phyloP scores from a whole-genome alignment of 2,113 vertebrate genomes.

The pig (Sus scrofa) region T2T-Sscrofa CM000824.6:123625501-123626000 shows the following conservation, averaged over 20 bases:
- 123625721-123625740: not conserved
- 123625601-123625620: not conserved
- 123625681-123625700: not conserved
- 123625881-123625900: not conserved
- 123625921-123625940: constrained; percentile 47
- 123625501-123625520: not conserved
- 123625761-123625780: not conserved
- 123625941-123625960: constrained; percentile 16
- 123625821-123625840: constrained; percentile 27
- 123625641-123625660: not conserved
- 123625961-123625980: constrained; percentile 16
- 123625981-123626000: constrained; percentile 1
- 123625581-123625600: not conserved
- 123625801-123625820: constrained; percentile 40
- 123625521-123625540: not conserved
- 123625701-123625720: not conserved
- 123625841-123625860: constrained; percentile 11
- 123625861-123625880: not conserved
- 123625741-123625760: not conserved
- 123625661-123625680: not conserved
- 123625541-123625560: not conserved
- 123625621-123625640: not conserved
- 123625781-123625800: not conserved
- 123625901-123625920: constrained; percentile 41
- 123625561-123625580: not conserved